phyloP scores from a whole-genome alignment of 1,140 invertebrate genomes.

The Phenacoccus solenopsis region DNA sequence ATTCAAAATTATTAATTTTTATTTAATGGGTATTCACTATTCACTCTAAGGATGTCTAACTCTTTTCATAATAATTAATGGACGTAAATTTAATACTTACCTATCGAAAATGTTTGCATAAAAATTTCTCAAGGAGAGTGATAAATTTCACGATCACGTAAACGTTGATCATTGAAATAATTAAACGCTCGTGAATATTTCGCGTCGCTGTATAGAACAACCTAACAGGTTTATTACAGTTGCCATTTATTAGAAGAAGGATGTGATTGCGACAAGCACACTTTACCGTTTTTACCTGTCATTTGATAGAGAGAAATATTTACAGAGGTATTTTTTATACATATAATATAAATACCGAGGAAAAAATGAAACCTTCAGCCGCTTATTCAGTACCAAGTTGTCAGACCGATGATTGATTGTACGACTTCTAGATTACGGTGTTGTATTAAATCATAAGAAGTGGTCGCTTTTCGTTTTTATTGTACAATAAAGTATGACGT shows the following conservation, averaged over 20 bases:
- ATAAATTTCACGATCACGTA: too few relatives aligned
- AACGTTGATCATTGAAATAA: too few relatives aligned
- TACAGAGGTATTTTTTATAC: not conserved
- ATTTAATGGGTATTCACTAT: too few relatives aligned
- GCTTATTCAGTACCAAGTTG: not conserved
- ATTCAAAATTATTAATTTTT: too few relatives aligned
- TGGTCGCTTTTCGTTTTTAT: constrained; percentile 10
- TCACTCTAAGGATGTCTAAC: too few relatives aligned
- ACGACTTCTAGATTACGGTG: not conserved
- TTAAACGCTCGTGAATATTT: too few relatives aligned
- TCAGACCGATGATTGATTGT: not conserved
- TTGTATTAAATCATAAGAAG: constrained; percentile 12
- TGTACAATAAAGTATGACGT: not conserved
- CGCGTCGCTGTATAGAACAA: too few relatives aligned
- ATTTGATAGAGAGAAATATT: not conserved
- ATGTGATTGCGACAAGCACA: not conserved
- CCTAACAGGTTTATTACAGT: not conserved
- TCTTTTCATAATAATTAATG: too few relatives aligned
- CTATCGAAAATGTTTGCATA: too few relatives aligned
- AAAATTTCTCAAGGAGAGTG: too few relatives aligned
- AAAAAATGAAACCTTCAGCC: not conserved
- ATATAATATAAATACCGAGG: too few relatives aligned
- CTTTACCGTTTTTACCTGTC: constrained; percentile 1
- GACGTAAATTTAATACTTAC: too few relatives aligned
- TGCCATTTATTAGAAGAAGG: not conserved